These are phyloP conservation scores for Thyatira batis DNA, from an alignment of 2,888 invertebrate species.

Conservation along the genomic window DNA sequence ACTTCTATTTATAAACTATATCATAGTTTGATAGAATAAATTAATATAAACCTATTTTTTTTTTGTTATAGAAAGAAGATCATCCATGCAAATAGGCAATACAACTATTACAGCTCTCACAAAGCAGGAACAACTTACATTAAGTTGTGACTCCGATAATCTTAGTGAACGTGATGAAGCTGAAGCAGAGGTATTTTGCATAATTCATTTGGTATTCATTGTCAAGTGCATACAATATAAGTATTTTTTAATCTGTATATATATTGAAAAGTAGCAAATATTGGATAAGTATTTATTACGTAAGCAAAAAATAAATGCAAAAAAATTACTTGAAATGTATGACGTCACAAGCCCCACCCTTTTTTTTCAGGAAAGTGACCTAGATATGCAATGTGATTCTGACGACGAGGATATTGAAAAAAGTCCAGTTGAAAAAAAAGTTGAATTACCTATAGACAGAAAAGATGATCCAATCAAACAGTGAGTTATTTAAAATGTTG, in stretches of 20 bases:
- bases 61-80: slow-evolving; percentile 69
- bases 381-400: slow-evolving; percentile 79
- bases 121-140: slow-evolving; percentile 80
- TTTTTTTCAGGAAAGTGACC: slow-evolving; percentile 73
- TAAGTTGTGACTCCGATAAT: slow-evolving; percentile 87
- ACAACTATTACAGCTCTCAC: slow-evolving; percentile 83
- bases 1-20: no score
- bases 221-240: no score
- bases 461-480: slow-evolving; percentile 84
- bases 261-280: no score
- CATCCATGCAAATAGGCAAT: slow-evolving; percentile 85
- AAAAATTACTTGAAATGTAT: no score
- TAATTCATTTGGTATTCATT: slow-evolving; percentile 2
- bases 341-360: no score
- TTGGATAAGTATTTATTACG: no score
- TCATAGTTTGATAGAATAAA: no score
- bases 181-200: slow-evolving; percentile 85
- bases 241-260: no score
- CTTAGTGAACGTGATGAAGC: slow-evolving; percentile 89
- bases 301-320: no score
- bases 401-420: slow-evolving; percentile 73
- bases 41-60: background rate
- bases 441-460: slow-evolving; percentile 46
- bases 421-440: slow-evolving; percentile 57
- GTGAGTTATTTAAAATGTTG: slow-evolving; percentile 67